Percentiles rank a stretch among this genome's conserved stretches.
These are phyloP conservation scores for Vanacampus margaritifer DNA, from an alignment of 2,113 vertebrate genomes.

Conservation along the genomic window DNA sequence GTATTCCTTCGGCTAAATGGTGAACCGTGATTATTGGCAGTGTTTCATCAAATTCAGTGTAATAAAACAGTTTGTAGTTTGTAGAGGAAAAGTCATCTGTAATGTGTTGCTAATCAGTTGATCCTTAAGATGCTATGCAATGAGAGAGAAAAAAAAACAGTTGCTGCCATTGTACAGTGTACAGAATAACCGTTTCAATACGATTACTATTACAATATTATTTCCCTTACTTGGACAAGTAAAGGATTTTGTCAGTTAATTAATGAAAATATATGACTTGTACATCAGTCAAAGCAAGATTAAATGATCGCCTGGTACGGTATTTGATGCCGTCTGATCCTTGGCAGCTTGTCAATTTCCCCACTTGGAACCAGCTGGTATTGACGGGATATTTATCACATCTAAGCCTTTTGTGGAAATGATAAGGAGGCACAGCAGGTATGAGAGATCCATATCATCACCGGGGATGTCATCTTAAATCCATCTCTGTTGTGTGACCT, in stretches of 20 bases:
- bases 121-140: no score
- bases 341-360: constrained; percentile 42
- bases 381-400: constrained; percentile 44
- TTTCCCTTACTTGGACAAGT: background rate
- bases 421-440: constrained; percentile 41
- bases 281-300: background rate
- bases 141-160: no score
- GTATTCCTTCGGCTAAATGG: no score
- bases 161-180: no score
- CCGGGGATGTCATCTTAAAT: constrained; percentile 31
- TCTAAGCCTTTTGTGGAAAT: constrained; percentile 48
- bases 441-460: constrained; percentile 22
- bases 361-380: constrained; percentile 52
- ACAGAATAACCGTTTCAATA: no score
- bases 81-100: no score
- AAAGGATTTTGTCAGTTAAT: background rate
- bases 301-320: constrained; percentile 11
- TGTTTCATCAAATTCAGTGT: no score
- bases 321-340: constrained; percentile 3
- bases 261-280: background rate
- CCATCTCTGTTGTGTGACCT: constrained; percentile 14
- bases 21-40: no score
- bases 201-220: background rate
- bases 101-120: no score
- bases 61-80: no score